phyloP scores from a whole-genome alignment of 2,113 vertebrate genomes.

The Sigmodon hispidus region DNA sequence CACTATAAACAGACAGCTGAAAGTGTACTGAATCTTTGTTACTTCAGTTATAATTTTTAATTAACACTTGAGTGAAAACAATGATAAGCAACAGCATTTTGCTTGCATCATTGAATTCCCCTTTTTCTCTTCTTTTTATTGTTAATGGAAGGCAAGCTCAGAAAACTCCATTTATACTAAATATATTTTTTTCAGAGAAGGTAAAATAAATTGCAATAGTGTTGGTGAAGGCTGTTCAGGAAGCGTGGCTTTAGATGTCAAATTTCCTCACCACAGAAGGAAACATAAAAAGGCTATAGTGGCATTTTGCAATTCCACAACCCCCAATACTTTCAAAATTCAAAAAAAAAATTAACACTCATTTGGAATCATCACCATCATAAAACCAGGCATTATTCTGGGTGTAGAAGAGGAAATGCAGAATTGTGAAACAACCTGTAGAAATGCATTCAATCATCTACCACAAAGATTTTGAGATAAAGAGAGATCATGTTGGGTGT shows the following conservation, averaged over 20 bases:
- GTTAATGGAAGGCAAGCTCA: not conserved
- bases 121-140: not conserved
- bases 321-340: not conserved
- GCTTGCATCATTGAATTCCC: slow-evolving; percentile 23
- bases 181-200: not conserved
- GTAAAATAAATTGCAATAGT: not conserved
- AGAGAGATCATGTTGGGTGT: not conserved
- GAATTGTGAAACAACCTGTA: not conserved
- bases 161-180: not conserved
- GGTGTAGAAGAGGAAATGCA: not conserved
- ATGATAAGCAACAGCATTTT: not conserved
- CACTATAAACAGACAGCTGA: not conserved
- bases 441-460: not conserved
- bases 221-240: not conserved
- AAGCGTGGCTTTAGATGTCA: not conserved
- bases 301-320: not conserved
- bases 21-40: not conserved
- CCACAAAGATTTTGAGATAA: not conserved
- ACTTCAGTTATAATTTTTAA: slow-evolving; percentile 19
- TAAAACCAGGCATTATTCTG: not conserved
- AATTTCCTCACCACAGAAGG: not conserved
- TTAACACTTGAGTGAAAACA: not conserved
- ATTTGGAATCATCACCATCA: not conserved
- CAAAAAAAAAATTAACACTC: slow-evolving; percentile 34
- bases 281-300: not conserved